A percentile compares a stretch with the other conserved stretches of the same genome.
These are phyloP conservation scores for Coryphaenoides rupestris DNA, from an alignment of 2,113 vertebrate genomes.

Conservation along the genomic window DNA sequence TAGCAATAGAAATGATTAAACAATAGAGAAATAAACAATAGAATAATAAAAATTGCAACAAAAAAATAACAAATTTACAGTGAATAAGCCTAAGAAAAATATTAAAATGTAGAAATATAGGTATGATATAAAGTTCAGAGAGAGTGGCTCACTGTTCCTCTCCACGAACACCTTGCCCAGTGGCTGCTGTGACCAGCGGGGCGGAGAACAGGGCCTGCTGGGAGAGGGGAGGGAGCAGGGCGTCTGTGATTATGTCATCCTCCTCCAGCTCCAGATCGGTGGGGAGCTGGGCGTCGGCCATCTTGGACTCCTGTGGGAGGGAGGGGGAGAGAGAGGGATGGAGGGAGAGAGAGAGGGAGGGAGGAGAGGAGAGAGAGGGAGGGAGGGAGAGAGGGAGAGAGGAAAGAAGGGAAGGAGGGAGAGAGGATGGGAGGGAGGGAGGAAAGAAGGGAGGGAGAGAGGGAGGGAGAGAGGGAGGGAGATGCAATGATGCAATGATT, in stretches of 20 bases:
- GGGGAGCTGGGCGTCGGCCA: slow-evolving; percentile 64
- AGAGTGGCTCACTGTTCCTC: slow-evolving; percentile 86
- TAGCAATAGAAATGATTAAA: no score
- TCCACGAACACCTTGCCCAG: slow-evolving; percentile 92
- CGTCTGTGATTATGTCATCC: slow-evolving; percentile 85
- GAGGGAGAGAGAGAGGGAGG: not conserved
- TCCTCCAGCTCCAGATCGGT: slow-evolving; percentile 85
- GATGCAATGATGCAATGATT: no score
- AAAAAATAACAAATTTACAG: no score
- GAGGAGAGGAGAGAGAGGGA: not conserved
- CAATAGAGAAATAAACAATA: no score
- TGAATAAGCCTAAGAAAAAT: no score
- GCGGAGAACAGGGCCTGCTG: slow-evolving; percentile 83
- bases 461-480: not conserved
- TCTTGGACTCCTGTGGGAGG: slow-evolving; percentile 75
- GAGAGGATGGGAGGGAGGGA: not conserved
- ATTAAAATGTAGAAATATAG: no score
- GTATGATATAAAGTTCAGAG: no score
- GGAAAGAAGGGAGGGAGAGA: not conserved
- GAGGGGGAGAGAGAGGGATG: not conserved
- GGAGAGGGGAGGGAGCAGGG: slow-evolving; percentile 57
- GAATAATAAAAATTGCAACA: no score
- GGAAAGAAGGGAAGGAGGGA: not conserved
- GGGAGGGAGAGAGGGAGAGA: not conserved
- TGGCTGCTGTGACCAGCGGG: slow-evolving; percentile 81